Evolutionary conservation across 2,888 invertebrate genomes (phyloP), one percentile per base, ranked within the genome.

Genomic region (Xestoiulus laeticollis): DNA sequence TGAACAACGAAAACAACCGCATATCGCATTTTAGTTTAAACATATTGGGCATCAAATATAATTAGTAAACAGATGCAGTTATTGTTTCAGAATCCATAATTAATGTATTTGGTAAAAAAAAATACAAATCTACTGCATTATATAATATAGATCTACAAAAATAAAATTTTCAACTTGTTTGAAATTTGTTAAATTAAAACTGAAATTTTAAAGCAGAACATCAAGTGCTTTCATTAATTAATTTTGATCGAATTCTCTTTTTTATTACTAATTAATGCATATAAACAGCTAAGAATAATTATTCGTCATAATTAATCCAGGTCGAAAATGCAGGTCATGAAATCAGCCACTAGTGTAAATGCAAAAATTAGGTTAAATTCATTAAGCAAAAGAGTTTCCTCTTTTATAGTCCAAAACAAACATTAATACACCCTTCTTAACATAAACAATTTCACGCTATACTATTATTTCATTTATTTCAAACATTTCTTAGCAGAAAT

Each of bases 361-460:
- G 68, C n/a, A 8, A 22, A 78, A 78, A 78, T 30, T 78, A 30
- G 78, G 78, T 78, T 78, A 78, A 78, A 78, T 78, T 78, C 78
- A 78, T 30, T 30, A 78, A 30, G 78, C 78, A 30, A 78, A 78
- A 22, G 22, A 22, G 78, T 78, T 30, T 14, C 22, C 12, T 12
- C 22, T 59, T 59, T n/a, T 3, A 59, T n/a, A 5, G 59, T 59
- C 59, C 59, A 19, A 38, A 59, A 59, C n/a, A 59, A 59, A 59
- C 59, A n/a, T 48, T 48, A 59, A 19, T n/a, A 48, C 48, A 19
- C 19, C 78, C 78, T 26, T 30, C 30, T 14, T 30, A 78, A 2
- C 78, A 26, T 12, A n/a, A n/a, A n/a, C n/a, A n/a, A n/a, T 78
- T 78, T 59, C 30, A 30, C 59, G 59, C 43, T 43, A 12, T 10